Conservation (phyloP, 2,113 vertebrate species). For the Platanista minor region DNA sequence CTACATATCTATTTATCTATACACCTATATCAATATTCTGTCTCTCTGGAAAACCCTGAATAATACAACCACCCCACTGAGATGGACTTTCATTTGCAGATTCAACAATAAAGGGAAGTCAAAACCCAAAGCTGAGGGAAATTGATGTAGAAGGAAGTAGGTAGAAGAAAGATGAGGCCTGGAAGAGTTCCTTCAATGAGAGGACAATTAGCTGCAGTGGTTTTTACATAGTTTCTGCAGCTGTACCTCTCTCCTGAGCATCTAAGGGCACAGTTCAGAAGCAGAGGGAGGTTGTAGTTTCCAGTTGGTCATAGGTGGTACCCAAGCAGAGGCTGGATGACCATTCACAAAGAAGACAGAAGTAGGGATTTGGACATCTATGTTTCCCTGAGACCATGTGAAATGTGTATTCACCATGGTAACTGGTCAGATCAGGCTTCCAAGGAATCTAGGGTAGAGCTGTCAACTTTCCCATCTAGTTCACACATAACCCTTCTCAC, state of each 20-base stretch:
- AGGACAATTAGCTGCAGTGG: not conserved
- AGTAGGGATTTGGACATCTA: not conserved
- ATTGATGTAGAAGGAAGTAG: not conserved
- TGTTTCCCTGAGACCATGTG: too few species aligned
- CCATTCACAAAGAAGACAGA: not conserved
- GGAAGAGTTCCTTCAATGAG: not conserved
- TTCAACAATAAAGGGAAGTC: not conserved
- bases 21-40: not conserved
- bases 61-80: not conserved
- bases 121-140: not conserved
- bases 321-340: not conserved
- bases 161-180: not conserved
- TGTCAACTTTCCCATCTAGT: not conserved
- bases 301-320: not conserved
- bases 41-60: not conserved
- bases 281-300: not conserved
- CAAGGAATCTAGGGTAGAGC: not conserved
- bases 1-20: not conserved
- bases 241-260: not conserved
- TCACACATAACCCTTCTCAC: not conserved
- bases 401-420: not conserved
- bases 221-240: not conserved
- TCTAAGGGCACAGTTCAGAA: not conserved
- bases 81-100: not conserved
- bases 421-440: not conserved